These are phyloP conservation scores for Perccottus glenii DNA, from an alignment of 2,113 vertebrate species.

Conservation along the genomic window DNA sequence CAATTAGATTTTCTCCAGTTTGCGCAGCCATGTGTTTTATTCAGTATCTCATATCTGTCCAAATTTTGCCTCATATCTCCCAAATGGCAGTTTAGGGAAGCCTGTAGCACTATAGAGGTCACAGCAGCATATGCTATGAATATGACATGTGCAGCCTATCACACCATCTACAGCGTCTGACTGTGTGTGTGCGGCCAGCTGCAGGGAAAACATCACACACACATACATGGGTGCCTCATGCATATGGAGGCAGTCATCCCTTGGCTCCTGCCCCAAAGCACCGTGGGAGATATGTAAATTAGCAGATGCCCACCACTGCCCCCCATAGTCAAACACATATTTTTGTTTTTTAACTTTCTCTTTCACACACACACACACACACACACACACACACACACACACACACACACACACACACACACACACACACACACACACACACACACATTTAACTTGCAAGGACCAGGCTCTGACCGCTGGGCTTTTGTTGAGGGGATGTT, in stretches of 20 bases:
- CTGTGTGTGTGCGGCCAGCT: conserved; percentile 44
- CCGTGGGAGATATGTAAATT: conserved; percentile 74
- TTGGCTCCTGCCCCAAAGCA: conserved; percentile 66
- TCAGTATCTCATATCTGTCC: conserved; percentile 55
- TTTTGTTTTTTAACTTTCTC: conserved; percentile 9
- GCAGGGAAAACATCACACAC: conserved; percentile 47
- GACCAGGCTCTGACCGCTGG: conserved; percentile 52
- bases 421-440: conserved; percentile 29
- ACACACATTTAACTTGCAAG: conserved; percentile 32
- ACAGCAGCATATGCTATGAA: conserved; percentile 58
- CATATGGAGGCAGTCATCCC: conserved; percentile 72
- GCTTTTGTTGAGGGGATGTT: conserved; percentile 63
- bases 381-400: conserved; percentile 24
- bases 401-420: conserved; percentile 22
- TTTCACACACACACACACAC: conserved; percentile 27
- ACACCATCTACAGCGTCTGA: conserved; percentile 51
- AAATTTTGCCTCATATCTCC: conserved; percentile 43
- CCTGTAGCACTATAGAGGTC: conserved; percentile 59
- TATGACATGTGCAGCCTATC: conserved; percentile 71
- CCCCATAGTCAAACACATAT: conserved; percentile 24
- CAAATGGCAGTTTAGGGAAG: conserved; percentile 34
- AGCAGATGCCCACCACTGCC: conserved; percentile 64
- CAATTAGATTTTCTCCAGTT: conserved; percentile 67
- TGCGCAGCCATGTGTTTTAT: conserved; percentile 6
- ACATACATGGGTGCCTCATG: conserved; percentile 65